A percentile compares a stretch with the other conserved stretches of the same genome.
Conservation (phyloP, 2,113 vertebrate species). For the Burhinus oedicnemus region DNA sequence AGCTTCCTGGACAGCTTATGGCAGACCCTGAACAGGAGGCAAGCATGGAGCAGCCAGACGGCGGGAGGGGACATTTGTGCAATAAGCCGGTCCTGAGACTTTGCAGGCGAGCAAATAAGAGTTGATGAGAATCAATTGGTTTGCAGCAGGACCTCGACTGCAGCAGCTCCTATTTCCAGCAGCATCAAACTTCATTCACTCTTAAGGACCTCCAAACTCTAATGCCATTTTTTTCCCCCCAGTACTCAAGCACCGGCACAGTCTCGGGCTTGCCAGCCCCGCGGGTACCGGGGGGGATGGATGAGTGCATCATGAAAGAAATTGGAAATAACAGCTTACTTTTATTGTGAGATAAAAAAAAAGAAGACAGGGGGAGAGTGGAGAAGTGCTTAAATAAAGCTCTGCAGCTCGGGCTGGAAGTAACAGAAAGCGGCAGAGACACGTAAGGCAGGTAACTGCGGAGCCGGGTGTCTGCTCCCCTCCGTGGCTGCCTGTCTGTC, state of each 20-base stretch:
- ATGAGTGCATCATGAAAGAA: neutral
- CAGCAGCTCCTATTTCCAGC: slow-evolving; percentile 9
- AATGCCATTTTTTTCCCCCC: neutral
- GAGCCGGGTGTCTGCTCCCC: neutral
- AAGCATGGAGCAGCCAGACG: neutral
- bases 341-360: neutral
- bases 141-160: neutral
- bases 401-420: neutral
- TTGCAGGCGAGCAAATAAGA: neutral
- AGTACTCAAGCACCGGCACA: neutral
- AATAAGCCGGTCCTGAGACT: neutral
- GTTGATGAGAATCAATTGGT: neutral
- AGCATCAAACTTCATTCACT: neutral
- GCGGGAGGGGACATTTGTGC: neutral
- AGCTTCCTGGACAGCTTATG: neutral
- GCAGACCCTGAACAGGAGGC: neutral
- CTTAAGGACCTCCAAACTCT: neutral
- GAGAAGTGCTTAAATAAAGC: neutral
- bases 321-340: neutral
- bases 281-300: neutral
- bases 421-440: neutral
- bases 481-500: neutral
- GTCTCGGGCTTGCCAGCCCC: neutral
- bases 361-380: neutral
- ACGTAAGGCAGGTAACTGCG: neutral